A percentile compares a stretch with the other conserved stretches of the same genome.
These are phyloP conservation scores for Tinamus guttatus DNA, from an alignment of 2,113 vertebrate genomes.

Conservation along the genomic window DNA sequence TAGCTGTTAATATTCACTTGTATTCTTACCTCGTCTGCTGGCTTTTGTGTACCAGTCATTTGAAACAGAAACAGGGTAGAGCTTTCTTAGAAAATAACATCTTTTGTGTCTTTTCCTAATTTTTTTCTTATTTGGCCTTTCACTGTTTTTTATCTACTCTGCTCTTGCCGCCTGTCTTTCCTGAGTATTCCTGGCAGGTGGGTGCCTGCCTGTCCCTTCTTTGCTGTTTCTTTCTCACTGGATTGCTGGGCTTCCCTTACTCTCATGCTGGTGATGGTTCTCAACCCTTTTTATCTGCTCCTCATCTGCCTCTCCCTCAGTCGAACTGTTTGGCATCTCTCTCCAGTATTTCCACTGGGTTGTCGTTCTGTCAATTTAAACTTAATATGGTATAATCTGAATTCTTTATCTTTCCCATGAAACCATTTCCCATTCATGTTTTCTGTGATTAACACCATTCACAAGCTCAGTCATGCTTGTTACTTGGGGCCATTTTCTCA, in stretches of 20 bases:
- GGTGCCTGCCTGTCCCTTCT: background rate
- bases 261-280: background rate
- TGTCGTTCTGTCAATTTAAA: constrained; percentile 16
- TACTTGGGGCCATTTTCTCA: background rate
- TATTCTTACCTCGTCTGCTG: constrained; percentile 22
- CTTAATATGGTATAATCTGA: background rate
- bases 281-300: background rate
- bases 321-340: background rate
- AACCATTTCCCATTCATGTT: background rate
- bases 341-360: background rate
- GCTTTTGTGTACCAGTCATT: background rate
- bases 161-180: background rate
- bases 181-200: background rate
- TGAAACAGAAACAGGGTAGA: background rate
- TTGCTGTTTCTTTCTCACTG: background rate
- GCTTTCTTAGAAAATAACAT: background rate
- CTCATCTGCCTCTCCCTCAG: background rate
- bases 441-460: background rate
- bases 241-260: background rate
- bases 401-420: constrained; percentile 5
- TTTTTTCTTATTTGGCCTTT: background rate
- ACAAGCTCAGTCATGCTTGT: background rate
- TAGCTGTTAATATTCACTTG: constrained; percentile 4
- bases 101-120: background rate
- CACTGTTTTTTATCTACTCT: background rate